A percentile compares a stretch with the other conserved stretches of the same genome.
Conservation (phyloP, 2,888 invertebrate genomes). For the Amaurobius ferox region DNA sequence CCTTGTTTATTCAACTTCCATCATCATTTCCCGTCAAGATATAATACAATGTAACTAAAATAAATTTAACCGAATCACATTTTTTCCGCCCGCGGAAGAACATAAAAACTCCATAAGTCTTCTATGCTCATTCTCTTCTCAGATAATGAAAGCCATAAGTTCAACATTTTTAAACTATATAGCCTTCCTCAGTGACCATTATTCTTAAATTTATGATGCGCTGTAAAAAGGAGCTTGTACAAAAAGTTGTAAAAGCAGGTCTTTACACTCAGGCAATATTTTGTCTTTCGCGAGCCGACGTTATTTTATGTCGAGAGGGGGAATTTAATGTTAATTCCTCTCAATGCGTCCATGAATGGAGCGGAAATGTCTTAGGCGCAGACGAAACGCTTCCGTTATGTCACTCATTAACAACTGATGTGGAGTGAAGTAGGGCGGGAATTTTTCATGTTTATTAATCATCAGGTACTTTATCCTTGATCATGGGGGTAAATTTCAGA, state of each 20-base stretch:
- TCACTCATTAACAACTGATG: background rate
- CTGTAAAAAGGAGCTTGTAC: constrained; percentile 51
- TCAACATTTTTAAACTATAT: constrained; percentile 57
- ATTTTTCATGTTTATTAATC: constrained; percentile 14
- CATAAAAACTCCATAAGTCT: constrained; percentile 1
- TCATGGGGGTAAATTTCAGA: background rate
- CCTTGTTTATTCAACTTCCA: background rate
- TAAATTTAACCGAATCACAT: background rate
- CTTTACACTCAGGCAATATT: constrained; percentile 41
- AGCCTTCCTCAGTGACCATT: constrained; percentile 33
- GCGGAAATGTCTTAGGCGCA: background rate
- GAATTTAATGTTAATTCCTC: constrained; percentile 52
- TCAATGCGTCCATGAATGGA: constrained; percentile 28
- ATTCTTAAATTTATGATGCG: constrained; percentile 56
- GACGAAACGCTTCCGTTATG: background rate
- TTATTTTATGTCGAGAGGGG: constrained; percentile 36
- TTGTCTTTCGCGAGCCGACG: constrained; percentile 21
- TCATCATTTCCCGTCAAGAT: background rate
- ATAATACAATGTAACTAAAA: background rate
- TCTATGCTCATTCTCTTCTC: constrained; percentile 7
- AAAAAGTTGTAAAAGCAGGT: constrained; percentile 57
- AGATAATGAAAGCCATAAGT: constrained; percentile 69
- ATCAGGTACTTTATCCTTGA: background rate
- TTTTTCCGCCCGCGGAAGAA: background rate
- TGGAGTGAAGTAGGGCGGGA: background rate